These are phyloP conservation scores for Cephus cinctus DNA, from an alignment of 1,140 invertebrate species.

Conservation along the genomic window DNA sequence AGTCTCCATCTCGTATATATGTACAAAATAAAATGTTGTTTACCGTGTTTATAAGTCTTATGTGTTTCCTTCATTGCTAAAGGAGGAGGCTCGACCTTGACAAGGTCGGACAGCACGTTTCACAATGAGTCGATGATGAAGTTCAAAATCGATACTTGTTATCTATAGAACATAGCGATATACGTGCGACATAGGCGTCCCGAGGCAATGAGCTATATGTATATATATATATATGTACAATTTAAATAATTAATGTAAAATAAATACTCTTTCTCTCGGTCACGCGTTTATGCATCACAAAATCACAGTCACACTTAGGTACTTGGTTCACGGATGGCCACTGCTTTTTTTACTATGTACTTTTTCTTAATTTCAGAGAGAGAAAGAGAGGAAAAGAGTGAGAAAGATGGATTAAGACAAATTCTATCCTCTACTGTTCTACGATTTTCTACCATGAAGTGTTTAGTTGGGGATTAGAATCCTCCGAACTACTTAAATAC, in stretches of 20 bases:
- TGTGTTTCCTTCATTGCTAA: constrained; percentile 23
- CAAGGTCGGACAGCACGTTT: background rate
- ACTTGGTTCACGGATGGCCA: constrained; percentile 30
- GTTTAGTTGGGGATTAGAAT: background rate
- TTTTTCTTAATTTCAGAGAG: background rate
- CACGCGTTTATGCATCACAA: constrained; percentile 16
- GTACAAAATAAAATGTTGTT: constrained; percentile 37
- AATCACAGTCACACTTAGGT: constrained; percentile 52
- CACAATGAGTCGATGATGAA: background rate
- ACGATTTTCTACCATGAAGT: background rate
- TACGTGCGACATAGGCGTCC: background rate
- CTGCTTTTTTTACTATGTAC: background rate
- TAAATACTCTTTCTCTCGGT: constrained; percentile 18
- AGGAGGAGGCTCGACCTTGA: constrained; percentile 22
- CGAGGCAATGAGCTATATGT: background rate
- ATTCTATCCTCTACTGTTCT: background rate
- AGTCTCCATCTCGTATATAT: constrained; percentile 15
- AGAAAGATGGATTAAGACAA: background rate
- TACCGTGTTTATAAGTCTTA: too few species aligned
- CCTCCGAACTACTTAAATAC: background rate
- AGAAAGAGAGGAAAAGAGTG: background rate
- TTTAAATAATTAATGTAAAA: constrained; percentile 11
- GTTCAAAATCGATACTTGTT: background rate
- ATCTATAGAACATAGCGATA: background rate
- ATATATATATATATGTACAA: background rate